Evolutionary conservation across 1,140 invertebrate genomes (phyloP), one percentile per base, ranked within the genome.

Genomic region (Aethina tumida): DNA sequence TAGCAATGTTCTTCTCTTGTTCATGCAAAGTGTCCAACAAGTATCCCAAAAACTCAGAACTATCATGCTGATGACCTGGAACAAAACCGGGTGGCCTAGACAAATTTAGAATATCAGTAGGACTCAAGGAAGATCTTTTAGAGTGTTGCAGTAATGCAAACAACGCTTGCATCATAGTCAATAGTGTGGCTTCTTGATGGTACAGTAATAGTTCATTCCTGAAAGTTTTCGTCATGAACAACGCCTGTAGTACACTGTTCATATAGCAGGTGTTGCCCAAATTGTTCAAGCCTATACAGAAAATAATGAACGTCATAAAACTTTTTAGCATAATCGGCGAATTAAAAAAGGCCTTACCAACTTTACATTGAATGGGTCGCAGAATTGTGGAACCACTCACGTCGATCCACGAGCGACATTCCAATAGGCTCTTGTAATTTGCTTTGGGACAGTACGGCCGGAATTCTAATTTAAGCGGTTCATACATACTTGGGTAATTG

Each of bases 181-280:
- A 53, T 39, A 88, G 60, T 49, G 69, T 60, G 45, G 69, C 64
- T 21, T 43, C 58, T 24, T 60, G 63, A 49, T 57, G 65, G 32
- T 64, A 59, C 9, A 61, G 55, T 7, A 82, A 49, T 20, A 83
- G 58, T 4, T 73, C 68, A 45, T 75, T 69, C 1, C 67, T 65
- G 37, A 73, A 89, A 71, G 75, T 71, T 59, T 77, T 79, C 21
- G 84, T 86, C 71, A 84, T 82, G 34, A 78, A 77, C 12, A 91
- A 64, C 0, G 85, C 82, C 56, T 90, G 85, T 17, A 89, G 60
- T 6, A 87, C 75, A 53, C 84, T 85, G 52, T 89, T 89, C 80
- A 88, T 83, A 43, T 88, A 90, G 57, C 86, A 90, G 0, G 84
- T 88, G 47, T 89, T 90, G 8, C 86, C 85, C 10, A 91, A 64